A percentile compares a stretch with the other conserved stretches of the same genome.
These are phyloP conservation scores for Frankliniella intonsa DNA, from an alignment of 2,888 invertebrate species.

Conservation along the genomic window DNA sequence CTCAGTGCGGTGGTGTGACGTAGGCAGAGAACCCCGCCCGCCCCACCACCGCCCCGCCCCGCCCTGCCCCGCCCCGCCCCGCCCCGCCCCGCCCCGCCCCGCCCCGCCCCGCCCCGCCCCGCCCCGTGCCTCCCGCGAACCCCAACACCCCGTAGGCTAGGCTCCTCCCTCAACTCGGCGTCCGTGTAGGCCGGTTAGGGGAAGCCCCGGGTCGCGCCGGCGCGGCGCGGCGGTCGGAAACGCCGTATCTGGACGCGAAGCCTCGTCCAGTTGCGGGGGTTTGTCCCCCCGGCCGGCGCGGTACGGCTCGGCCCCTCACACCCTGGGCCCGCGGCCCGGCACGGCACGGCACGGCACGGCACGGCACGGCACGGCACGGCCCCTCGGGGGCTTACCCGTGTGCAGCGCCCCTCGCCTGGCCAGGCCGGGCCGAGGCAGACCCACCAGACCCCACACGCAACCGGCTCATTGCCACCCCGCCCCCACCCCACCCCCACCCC, in stretches of 20 bases:
- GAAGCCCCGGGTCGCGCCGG: neutral
- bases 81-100: too few species aligned
- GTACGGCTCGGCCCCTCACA: neutral
- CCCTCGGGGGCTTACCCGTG: neutral
- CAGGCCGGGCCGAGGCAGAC: neutral
- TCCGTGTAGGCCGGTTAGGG: neutral
- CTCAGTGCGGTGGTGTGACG: neutral
- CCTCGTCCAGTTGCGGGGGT: too few species aligned
- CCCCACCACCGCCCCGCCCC: too few species aligned
- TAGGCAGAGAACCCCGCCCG: neutral
- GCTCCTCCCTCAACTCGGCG: too few species aligned
- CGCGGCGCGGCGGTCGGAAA: neutral
- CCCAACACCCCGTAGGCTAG: too few species aligned
- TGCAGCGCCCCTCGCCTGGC: too few species aligned
- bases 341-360: neutral
- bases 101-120: too few species aligned
- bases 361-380: neutral
- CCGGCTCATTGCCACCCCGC: neutral
- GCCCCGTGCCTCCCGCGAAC: too few species aligned
- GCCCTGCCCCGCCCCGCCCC: too few species aligned
- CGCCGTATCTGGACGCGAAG: neutral
- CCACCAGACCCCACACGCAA: neutral
- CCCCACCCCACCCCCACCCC: neutral
- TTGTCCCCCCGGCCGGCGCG: too few species aligned
- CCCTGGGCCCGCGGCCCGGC: neutral